Percentiles rank a stretch among this genome's conserved stretches.
phyloP scores from a whole-genome alignment of 2,797 vertebrate genomes.

The Nasua narica region DNA sequence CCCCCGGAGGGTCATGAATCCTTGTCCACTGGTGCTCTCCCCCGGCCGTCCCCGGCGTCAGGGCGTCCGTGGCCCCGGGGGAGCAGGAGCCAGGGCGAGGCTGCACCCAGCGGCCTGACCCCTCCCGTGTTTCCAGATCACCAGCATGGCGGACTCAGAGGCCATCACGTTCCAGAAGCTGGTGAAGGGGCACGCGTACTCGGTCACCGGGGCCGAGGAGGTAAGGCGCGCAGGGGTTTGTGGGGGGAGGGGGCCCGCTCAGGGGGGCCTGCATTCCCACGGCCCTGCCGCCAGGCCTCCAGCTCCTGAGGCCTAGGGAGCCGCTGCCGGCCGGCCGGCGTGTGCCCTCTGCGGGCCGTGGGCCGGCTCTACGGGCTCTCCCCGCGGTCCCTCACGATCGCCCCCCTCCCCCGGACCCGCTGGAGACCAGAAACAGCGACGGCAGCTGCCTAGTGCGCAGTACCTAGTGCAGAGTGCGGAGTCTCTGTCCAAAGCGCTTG shows the following conservation, averaged over 20 bases:
- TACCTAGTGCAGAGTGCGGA: too few relatives aligned
- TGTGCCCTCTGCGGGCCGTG: conserved; percentile 24
- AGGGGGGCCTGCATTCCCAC: not conserved
- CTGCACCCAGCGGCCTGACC: not conserved
- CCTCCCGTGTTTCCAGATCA: conserved; percentile 80
- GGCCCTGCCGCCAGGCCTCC: not conserved
- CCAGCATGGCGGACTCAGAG: conserved; percentile 84
- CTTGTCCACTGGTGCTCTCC: not conserved
- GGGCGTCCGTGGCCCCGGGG: not conserved
- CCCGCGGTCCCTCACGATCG: accelerated
- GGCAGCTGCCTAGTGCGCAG: not conserved
- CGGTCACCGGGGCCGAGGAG: conserved; percentile 86
- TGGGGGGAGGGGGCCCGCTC: too few relatives aligned
- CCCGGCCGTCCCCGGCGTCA: not conserved
- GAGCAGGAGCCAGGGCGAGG: not conserved
- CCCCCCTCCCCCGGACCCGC: not conserved
- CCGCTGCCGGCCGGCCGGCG: accelerated
- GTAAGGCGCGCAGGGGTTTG: conserved; percentile 53
- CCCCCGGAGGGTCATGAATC: not conserved
- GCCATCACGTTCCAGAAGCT: conserved; percentile 87
- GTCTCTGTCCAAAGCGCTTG: not conserved
- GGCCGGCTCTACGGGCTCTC: not conserved
- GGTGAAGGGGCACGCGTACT: conserved; percentile 88
- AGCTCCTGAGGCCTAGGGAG: not conserved
- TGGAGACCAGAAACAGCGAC: too few relatives aligned